Conservation (phyloP, 2,113 vertebrate genomes). For the Anarrhichthys ocellatus region DNA sequence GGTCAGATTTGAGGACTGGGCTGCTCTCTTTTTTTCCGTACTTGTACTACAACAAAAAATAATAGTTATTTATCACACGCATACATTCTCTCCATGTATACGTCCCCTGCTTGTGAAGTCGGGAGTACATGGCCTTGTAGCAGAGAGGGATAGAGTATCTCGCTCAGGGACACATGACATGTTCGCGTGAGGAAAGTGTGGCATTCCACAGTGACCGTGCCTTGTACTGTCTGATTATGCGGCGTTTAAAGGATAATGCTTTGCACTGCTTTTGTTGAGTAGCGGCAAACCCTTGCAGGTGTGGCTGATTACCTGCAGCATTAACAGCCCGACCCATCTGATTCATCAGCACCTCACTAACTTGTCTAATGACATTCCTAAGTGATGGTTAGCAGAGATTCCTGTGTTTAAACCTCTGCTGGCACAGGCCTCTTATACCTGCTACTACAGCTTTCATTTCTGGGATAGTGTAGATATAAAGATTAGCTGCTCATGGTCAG, state of each 20-base stretch:
- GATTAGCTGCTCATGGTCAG: not conserved
- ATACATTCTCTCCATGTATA: not conserved
- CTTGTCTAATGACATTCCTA: conserved; percentile 59
- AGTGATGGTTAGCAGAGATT: not conserved
- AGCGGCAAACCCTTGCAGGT: conserved; percentile 39
- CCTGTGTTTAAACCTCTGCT: not conserved
- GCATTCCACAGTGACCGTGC: not conserved
- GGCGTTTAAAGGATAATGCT: conserved; percentile 34
- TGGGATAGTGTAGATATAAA: not conserved
- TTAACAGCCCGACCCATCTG: conserved; percentile 10
- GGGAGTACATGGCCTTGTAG: not conserved
- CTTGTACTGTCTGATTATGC: not conserved
- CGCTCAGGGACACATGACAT: not conserved
- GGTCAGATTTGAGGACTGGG: not conserved
- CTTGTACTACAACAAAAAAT: not conserved
- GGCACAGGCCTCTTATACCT: not conserved
- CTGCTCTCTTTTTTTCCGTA: not conserved
- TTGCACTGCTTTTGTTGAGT: conserved; percentile 49
- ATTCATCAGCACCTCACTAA: conserved; percentile 38
- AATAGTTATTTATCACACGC: not conserved
- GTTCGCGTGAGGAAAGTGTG: not conserved
- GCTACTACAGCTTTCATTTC: conserved; percentile 19
- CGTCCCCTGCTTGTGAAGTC: not conserved
- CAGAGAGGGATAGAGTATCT: not conserved
- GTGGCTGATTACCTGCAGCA: conserved; percentile 48